Base-by-base conservation (phyloP, 2,797 vertebrate genomes). In the Acipenser transmontanus region DNA sequence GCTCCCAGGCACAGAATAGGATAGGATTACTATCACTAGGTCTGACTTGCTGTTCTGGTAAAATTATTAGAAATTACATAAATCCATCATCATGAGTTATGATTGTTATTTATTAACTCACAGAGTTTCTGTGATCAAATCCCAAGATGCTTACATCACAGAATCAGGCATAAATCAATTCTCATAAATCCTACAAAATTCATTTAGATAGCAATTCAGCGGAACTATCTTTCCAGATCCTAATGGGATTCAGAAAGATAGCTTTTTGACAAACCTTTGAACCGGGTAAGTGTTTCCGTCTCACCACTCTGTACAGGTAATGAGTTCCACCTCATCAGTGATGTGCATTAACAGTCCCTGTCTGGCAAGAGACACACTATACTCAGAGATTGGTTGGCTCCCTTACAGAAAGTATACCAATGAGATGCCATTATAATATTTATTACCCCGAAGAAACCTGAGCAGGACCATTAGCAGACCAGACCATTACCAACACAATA, bases 131-230 rank as follows among this genome's bases (percentile, higher is more conserved):
- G 61, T 54, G 61, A 47, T 52, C 48, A 1, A 63, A 6, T 57
- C 63, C 64, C 63, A 66, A 62, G 50, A 57, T 48, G 50, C 72
- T 69, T 70, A 67, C 65, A 65, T 64, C 63, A 65, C 48, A 61
- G 69, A 66, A 68, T 70, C 47, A 68, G 67, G 66, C 57, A 60
- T 81, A 69, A 80, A 81, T 78, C 75, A 78, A 81, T 81, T 70
- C 83, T 81, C 71, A 34, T 34, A 34, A 34, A 34, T 34, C 34
- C 34, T 34, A 34, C 34, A 34, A 71, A 67, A 78, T 83, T 74
- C 65, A 63, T 47, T 78, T 76, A 59, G 73, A 70, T 50, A 67
- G 65, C 71, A 49, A 50, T 13, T 57, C 9, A 14, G 12, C n/a
- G 17, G 47, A 61, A 62, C 66, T 34, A 8, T 14, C 61, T 51